phyloP scores from a whole-genome alignment of 2,113 vertebrate species.

The Burhinus bistriatus region DNA sequence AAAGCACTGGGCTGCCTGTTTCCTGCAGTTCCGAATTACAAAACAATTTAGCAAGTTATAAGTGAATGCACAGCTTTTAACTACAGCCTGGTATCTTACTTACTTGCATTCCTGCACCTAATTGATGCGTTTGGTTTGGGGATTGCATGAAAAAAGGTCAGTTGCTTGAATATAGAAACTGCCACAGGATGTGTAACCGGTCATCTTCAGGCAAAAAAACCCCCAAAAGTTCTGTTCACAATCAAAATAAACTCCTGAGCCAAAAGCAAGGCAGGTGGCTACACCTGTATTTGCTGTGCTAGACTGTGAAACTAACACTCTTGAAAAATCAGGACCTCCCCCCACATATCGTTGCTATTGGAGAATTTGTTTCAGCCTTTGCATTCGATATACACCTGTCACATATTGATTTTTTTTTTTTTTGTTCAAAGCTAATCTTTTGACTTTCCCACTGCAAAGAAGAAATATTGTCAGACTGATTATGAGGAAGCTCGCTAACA shows the following conservation, averaged over 20 bases:
- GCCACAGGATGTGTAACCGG: neutral
- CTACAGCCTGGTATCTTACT: neutral
- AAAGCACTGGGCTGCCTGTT: neutral
- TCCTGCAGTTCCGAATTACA: neutral
- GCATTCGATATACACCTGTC: neutral
- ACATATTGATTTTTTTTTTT: slow-evolving; percentile 19
- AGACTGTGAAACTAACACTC: neutral
- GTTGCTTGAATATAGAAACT: neutral
- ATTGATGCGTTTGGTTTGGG: neutral
- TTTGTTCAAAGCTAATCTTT: slow-evolving; percentile 52
- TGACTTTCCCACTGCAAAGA: slow-evolving; percentile 58
- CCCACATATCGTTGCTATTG: neutral
- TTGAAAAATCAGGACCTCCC: slow-evolving; percentile 31
- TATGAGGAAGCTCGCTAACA: slow-evolving; percentile 51
- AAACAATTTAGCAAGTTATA: neutral
- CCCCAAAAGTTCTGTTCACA: neutral
- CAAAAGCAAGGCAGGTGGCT: neutral
- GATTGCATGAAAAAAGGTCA: neutral
- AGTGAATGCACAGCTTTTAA: neutral
- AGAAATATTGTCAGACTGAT: slow-evolving; percentile 60
- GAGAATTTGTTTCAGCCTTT: slow-evolving; percentile 36
- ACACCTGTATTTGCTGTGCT: neutral
- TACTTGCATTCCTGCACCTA: neutral
- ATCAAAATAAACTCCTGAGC: neutral
- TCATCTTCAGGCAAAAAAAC: neutral